Base-by-base conservation (phyloP, 2,888 invertebrate species). In the Drosophila anceps region DNA sequence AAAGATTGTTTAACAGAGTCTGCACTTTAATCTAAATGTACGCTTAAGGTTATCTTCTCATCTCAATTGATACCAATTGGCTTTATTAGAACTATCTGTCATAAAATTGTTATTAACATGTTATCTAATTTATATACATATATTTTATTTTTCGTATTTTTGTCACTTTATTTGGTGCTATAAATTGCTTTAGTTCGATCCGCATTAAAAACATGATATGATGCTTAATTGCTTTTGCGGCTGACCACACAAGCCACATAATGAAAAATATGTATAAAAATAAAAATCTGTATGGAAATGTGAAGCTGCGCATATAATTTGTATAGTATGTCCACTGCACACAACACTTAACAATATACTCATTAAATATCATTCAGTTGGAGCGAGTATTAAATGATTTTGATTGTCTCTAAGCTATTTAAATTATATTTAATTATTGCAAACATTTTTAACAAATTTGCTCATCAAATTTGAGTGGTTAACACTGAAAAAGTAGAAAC, bases 191-290 rank as follows among this genome's bases (percentile, higher is more conserved):
- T n/a, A 18, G 50, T 66, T 41, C n/a, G 27, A 67, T 53, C 41
- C 35, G 39, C 20, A 39, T 69, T 29, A 24, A 69, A 59, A 54
- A 18, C 43, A 37, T 69, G 20, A 29, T 3, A 58, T 27, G 33
- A n/a, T 18, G 39, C 29, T 54, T 41, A 39, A 53, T 69, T 60
- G 33, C 8, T 24, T 39, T 33, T 69, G 69, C 33, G 69, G 69
- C 33, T 24, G 15, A 46, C 69, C 69, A 20, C 69, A 48, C 29
- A 55, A 24, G 24, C 69, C 57, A 51, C 41, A 67, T 18, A 20
- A 35, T 39, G 2, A 24, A 37, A 66, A 50, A 39, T 18, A 59
- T 43, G n/a, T n/a, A 35, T 31, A 13, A 13, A 35, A 20, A 44
- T 24, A 33, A 20, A 44, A n/a, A 33, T 39, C 31, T 48, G n/a